Evolutionary conservation across 2,888 invertebrate genomes (phyloP), one percentile per base, ranked within the genome.

Genomic region (Thumatha senex): DNA sequence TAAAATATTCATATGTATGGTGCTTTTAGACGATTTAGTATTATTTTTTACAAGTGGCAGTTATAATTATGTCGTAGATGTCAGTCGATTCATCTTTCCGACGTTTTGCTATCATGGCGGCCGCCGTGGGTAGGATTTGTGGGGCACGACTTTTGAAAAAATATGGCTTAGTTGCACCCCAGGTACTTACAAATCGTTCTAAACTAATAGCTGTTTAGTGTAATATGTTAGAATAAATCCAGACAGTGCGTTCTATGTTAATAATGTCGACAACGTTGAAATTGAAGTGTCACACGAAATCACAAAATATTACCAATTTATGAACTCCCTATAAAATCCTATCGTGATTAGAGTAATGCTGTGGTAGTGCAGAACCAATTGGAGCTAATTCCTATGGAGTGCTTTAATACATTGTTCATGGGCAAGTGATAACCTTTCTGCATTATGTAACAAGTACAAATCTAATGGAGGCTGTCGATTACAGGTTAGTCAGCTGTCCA

Each of bases 71-170:
- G 56, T 72, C 53, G 58, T 75, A 79, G 74, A 82, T 83, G 89
- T 87, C 89, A 87, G 64, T 78, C 63, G 68, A 70, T 74, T 79
- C 70, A 74, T 80, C 83, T 79, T 82, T 88, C 86, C 84, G 88
- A 87, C 88, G 89, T 88, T 89, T 89, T 86, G 79, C 93, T 93
- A 96, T 94, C 93, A 97, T 97, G 97, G 96, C 96, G 94, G 96
- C 96, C 91, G 94, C 95, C 88, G 94, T 96, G 89, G 95, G 96
- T 92, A 95, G 96, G 92, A 94, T 96, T 94, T 96, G 95, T 92
- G 95, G 96, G 92, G 94, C 95, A 85, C 94, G 95, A 88, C 94
- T 97, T 89, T 93, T 97, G 81, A 96, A 95, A 94, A 93, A 94
- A 74, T 93, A 93, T 90, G 94, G 94, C 88, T 92, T 94, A 80